Conservation (phyloP, 2,888 invertebrate genomes). For the Uropetala carovei region DNA sequence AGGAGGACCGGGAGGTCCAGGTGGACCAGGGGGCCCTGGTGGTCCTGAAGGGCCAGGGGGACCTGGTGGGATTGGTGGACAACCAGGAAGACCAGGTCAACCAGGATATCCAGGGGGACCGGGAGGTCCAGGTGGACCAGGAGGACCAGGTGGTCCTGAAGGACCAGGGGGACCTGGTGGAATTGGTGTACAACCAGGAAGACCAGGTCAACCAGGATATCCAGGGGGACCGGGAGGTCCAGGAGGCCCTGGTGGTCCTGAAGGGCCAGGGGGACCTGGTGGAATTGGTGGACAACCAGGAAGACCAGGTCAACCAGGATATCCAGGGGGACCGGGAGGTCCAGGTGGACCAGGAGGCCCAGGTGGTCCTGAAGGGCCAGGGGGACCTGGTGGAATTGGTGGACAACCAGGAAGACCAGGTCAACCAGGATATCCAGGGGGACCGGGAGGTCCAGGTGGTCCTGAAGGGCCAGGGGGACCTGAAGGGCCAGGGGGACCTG, state of each 20-base stretch:
- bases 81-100: conserved; percentile 68
- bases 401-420: conserved; percentile 68
- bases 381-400: conserved; percentile 72
- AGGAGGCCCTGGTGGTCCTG: conserved; percentile 68
- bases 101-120: conserved; percentile 70
- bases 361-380: no score
- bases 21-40: conserved; percentile 63
- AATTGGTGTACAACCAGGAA: conserved; percentile 72
- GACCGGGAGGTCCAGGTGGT: not conserved
- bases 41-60: conserved; percentile 65
- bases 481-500: conserved; percentile 44
- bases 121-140: conserved; percentile 55
- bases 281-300: conserved; percentile 65
- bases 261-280: conserved; percentile 69
- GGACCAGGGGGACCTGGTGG: conserved; percentile 68
- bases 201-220: conserved; percentile 69
- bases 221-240: conserved; percentile 54
- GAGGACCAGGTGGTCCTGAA: conserved; percentile 69
- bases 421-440: conserved; percentile 66
- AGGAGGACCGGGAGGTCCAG: conserved; percentile 70
- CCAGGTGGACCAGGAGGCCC: no score
- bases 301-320: conserved; percentile 66
- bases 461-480: conserved; percentile 42
- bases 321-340: conserved; percentile 67
- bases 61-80: conserved; percentile 70